Base-by-base conservation (phyloP, 92 coral and sea anemone genomes). In the Metridium senile region DNA sequence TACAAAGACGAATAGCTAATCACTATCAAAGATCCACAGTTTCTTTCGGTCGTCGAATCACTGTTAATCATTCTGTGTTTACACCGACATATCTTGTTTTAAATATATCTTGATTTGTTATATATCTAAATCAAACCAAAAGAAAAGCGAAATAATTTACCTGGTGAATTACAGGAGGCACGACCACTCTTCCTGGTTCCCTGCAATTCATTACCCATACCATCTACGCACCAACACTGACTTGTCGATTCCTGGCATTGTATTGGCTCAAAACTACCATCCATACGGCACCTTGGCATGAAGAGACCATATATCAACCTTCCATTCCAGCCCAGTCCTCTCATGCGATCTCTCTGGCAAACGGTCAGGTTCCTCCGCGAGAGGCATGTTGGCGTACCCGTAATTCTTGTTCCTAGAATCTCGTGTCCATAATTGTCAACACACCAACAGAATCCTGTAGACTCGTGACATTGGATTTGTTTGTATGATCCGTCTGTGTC, bases 371-470 rank as follows among this genome's bases (percentile, higher is more conserved):
- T 85, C 78, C 89, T 93, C 74, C 68, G 62, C 32, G 87, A 82
- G 8, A 71, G 84, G 58, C 97, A 91, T 27, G 64, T 54, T 11
- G 93, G 91, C 20, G 77, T 82, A 32, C 94, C 98, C 66, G 75
- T 77, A 58, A 69, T 66, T 76, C 97, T 88, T 17, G 98, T 86
- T 26, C 88, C 81, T 3, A 88, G 87, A 25, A 81, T 75, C 74
- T 89, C 97, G 69, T 89, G 87, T 17, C 98, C 98, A 33, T 82
- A 63, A 16, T 68, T 77, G 69, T 94, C 93, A 53, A 89, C 98
- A 75, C 98, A 94, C 98, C 98, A 94, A 76, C 98, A 94, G 86
- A 54, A 84, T 18, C 94, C 93, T 13, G 94, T 85, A 26, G 90
- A 33, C 58, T 81, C 81, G 51, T 92, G 93, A 35, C 98, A 94